Conservation (phyloP, 2,888 invertebrate genomes). For the Heterodera filipjevi region DNA sequence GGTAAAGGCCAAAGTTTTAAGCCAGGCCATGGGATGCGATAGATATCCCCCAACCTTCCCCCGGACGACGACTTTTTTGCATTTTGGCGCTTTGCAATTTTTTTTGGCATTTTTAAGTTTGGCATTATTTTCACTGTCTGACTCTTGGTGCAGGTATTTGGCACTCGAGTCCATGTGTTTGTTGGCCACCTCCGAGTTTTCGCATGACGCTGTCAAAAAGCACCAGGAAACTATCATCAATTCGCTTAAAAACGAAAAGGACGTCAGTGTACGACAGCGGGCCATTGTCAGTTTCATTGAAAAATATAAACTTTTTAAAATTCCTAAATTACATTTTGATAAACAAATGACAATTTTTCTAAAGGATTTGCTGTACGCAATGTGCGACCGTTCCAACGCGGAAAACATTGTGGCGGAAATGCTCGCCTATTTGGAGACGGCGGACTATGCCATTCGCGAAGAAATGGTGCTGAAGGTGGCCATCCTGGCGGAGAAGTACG, state of each 20-base stretch:
- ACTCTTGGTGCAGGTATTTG: too few species aligned
- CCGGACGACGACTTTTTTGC: neutral
- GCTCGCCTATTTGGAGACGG: constrained; percentile 96
- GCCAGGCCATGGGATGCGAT: too few species aligned
- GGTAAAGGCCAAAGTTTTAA: neutral
- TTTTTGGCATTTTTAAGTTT: neutral
- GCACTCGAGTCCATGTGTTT: constrained; percentile 99
- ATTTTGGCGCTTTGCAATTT: neutral
- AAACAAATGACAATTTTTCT: too few species aligned
- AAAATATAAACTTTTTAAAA: too few species aligned
- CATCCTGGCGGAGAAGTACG: constrained; percentile 97
- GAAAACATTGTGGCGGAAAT: constrained; percentile 99
- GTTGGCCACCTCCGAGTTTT: constrained; percentile 96
- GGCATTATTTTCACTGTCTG: too few species aligned
- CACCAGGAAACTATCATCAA: constrained; percentile 98
- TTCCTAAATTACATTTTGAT: neutral
- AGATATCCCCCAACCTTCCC: too few species aligned
- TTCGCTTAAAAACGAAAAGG: constrained; percentile 78
- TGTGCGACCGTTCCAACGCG: constrained; percentile 99
- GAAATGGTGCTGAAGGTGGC: constrained; percentile 99
- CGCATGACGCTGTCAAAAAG: constrained; percentile 98
- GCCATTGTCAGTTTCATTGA: constrained; percentile 73
- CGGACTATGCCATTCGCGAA: constrained; percentile 98
- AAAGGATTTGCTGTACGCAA: constrained; percentile 89
- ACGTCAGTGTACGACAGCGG: constrained; percentile 80